Evolutionary conservation across 2,113 vertebrate genomes (phyloP).

Genomic region (Piliocolobus tephrosceles): DNA sequence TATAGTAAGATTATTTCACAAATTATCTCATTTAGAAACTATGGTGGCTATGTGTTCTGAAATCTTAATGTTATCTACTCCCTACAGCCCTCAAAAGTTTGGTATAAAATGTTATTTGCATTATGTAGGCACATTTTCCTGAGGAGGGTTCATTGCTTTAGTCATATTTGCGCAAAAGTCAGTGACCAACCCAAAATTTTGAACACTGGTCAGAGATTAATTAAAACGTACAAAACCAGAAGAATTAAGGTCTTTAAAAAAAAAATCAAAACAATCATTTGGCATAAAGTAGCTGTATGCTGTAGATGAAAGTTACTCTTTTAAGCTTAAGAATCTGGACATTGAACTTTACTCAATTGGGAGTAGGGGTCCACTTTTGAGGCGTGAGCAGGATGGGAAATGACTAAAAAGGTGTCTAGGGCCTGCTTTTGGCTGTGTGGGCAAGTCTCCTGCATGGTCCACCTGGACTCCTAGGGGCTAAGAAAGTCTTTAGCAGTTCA

Average conservation of each 20-base stretch:
- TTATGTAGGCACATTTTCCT: not conserved
- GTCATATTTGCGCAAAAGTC: not conserved
- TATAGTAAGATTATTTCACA: not conserved
- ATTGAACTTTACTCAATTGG: not conserved
- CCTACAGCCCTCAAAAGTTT: not conserved
- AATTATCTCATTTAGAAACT: not conserved
- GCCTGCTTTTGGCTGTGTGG: not conserved
- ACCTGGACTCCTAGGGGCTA: not conserved
- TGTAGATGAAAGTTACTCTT: not conserved
- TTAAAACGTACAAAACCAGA: not conserved
- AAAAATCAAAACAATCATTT: not conserved
- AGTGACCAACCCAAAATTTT: not conserved
- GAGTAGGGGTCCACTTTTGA: not conserved
- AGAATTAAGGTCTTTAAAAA: not conserved
- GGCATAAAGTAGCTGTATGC: not conserved
- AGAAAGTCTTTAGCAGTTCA: not conserved
- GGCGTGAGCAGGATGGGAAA: not conserved
- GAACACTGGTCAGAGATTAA: not conserved
- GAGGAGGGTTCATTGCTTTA: not conserved
- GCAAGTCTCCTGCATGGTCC: not conserved
- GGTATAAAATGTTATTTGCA: not conserved
- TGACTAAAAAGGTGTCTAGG: not conserved
- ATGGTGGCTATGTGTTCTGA: not conserved
- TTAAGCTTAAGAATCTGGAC: not conserved
- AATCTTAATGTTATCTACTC: not conserved